A percentile compares a stretch with the other conserved stretches of the same genome.
phyloP scores from a whole-genome alignment of 2,888 invertebrate genomes.

The Agrotis exclamationis region DNA sequence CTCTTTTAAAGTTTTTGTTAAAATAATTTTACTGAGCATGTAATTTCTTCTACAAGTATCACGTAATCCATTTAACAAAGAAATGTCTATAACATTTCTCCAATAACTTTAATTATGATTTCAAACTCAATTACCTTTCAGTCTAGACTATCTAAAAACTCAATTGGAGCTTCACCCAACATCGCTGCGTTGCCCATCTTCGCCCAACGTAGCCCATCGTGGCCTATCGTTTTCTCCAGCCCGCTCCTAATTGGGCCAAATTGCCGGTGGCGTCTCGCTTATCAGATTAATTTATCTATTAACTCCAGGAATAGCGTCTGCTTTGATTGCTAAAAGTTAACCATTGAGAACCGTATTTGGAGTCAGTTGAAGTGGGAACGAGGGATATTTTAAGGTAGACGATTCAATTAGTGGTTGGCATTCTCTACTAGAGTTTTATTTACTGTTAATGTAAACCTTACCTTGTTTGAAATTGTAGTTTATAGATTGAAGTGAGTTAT shows the following conservation, averaged over 20 bases:
- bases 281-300: slow-evolving; percentile 84
- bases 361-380: slow-evolving; percentile 6
- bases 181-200: neutral
- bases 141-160: slow-evolving; percentile 3
- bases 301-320: slow-evolving; percentile 72
- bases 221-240: slow-evolving; percentile 37
- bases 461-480: neutral
- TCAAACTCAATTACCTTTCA: neutral
- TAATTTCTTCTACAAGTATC: too few species aligned
- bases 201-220: slow-evolving; percentile 10
- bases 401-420: slow-evolving; percentile 29
- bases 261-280: slow-evolving; percentile 77
- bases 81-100: neutral
- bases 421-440: neutral
- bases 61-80: neutral
- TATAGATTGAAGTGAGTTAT: neutral
- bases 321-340: slow-evolving; percentile 64
- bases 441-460: neutral
- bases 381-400: slow-evolving; percentile 26
- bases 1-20: too few species aligned
- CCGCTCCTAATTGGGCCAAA: slow-evolving; percentile 75
- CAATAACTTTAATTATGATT: neutral
- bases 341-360: slow-evolving; percentile 38
- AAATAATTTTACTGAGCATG: too few species aligned
- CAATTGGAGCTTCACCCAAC: neutral